phyloP scores from a whole-genome alignment of 2,797 vertebrate genomes.

The Sternarchorhynchus goeldii region DNA sequence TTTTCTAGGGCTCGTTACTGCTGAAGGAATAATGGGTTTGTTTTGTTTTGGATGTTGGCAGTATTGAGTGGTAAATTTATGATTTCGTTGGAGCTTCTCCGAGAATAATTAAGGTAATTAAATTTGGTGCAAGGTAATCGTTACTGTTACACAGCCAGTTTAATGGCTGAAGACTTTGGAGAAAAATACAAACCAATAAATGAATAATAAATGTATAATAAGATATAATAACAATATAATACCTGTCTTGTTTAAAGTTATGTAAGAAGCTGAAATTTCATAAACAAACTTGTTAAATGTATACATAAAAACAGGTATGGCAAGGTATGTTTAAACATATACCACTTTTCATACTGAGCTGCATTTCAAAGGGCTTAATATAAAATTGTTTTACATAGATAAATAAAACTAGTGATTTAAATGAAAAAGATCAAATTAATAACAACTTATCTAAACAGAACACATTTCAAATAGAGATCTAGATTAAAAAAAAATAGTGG shows the following conservation, averaged over 20 bases:
- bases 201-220: too few relatives aligned
- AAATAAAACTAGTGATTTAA: too few relatives aligned
- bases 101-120: conserved; percentile 51
- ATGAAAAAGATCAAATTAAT: too few relatives aligned
- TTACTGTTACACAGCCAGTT: conserved; percentile 45
- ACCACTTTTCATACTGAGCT: too few relatives aligned
- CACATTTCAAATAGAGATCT: too few relatives aligned
- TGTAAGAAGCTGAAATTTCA: neutral
- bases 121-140: conserved; percentile 52
- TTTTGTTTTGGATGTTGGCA: conserved; percentile 36
- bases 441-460: too few relatives aligned
- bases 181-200: too few relatives aligned
- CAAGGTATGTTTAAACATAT: too few relatives aligned
- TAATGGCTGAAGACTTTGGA: conserved; percentile 39
- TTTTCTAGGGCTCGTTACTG: conserved; percentile 26
- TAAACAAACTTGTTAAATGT: neutral
- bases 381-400: too few relatives aligned
- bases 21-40: conserved; percentile 36
- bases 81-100: conserved; percentile 28
- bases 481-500: too few relatives aligned
- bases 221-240: neutral
- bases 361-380: too few relatives aligned
- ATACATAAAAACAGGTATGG: too few relatives aligned
- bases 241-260: neutral
- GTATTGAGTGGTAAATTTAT: conserved; percentile 29